Evolutionary conservation across 92 coral and sea anemone genomes (phyloP).

Genomic region (Micromussa lordhowensis): DNA sequence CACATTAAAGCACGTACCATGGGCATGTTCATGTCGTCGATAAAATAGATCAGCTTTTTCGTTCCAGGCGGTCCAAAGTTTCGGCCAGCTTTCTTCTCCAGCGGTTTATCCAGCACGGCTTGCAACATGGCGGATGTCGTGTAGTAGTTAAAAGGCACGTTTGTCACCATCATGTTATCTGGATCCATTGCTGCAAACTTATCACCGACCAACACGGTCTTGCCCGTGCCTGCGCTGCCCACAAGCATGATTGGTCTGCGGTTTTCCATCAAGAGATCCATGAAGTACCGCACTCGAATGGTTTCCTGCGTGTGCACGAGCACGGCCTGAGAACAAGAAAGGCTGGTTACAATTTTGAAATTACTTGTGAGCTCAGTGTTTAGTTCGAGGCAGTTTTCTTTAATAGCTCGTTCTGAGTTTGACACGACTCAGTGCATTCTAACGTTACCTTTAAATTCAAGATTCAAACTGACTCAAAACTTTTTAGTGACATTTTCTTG

Average conservation of each 20-base stretch:
- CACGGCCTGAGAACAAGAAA: conserved; percentile 80
- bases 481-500: background rate
- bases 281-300: conserved; percentile 97
- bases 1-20: conserved; percentile 69
- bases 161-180: conserved; percentile 89
- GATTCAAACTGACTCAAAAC: background rate
- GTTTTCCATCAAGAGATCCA: conserved; percentile 98
- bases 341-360: background rate
- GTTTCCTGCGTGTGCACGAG: conserved; percentile 99
- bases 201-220: conserved; percentile 95
- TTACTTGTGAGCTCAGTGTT: background rate
- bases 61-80: conserved; percentile 99
- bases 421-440: background rate
- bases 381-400: background rate
- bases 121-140: conserved; percentile 99
- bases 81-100: conserved; percentile 99
- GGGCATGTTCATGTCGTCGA: conserved; percentile 99
- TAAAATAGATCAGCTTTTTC: conserved; percentile 92
- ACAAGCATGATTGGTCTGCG: conserved; percentile 98
- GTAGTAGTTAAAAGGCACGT: conserved; percentile 99
- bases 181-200: conserved; percentile 96
- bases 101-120: conserved; percentile 91
- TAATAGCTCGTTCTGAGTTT: background rate
- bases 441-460: background rate
- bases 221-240: conserved; percentile 99